Conservation (phyloP, 2,113 vertebrate species). For the Solea senegalensis region DNA sequence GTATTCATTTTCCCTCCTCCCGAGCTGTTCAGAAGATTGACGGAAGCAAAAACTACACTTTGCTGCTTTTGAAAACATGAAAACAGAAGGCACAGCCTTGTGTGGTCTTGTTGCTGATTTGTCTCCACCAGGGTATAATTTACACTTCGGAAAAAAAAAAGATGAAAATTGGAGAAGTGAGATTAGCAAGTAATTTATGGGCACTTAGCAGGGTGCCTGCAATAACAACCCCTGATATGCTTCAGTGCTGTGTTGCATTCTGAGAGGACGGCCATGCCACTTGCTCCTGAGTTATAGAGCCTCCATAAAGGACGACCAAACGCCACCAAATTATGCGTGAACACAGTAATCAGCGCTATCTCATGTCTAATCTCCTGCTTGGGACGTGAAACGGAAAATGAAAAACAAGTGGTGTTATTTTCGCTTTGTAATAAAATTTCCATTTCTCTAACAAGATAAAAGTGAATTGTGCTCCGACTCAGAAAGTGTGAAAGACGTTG, state of each 20-base stretch:
- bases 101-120: slow-evolving; percentile 65
- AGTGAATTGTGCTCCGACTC: slow-evolving; percentile 77
- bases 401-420: slow-evolving; percentile 81
- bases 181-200: slow-evolving; percentile 73
- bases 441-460: slow-evolving; percentile 83
- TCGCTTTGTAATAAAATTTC: slow-evolving; percentile 78
- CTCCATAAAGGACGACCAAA: slow-evolving; percentile 42
- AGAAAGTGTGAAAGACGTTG: slow-evolving; percentile 78
- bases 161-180: slow-evolving; percentile 69
- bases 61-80: slow-evolving; percentile 58
- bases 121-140: slow-evolving; percentile 71
- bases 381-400: slow-evolving; percentile 69
- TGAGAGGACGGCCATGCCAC: slow-evolving; percentile 55
- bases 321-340: slow-evolving; percentile 59
- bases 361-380: slow-evolving; percentile 58
- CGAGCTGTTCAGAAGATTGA: slow-evolving; percentile 68
- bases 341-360: slow-evolving; percentile 72
- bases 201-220: slow-evolving; percentile 64
- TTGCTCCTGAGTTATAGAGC: slow-evolving; percentile 48
- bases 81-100: slow-evolving; percentile 66
- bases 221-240: slow-evolving; percentile 64
- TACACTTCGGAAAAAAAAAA: slow-evolving; percentile 50
- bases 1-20: slow-evolving; percentile 58
- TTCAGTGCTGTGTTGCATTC: slow-evolving; percentile 47
- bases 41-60: slow-evolving; percentile 62